These are phyloP conservation scores for human (Homo sapiens) DNA, from an alignment of 2,113 vertebrate genomes.

Conservation along the genomic window DNA sequence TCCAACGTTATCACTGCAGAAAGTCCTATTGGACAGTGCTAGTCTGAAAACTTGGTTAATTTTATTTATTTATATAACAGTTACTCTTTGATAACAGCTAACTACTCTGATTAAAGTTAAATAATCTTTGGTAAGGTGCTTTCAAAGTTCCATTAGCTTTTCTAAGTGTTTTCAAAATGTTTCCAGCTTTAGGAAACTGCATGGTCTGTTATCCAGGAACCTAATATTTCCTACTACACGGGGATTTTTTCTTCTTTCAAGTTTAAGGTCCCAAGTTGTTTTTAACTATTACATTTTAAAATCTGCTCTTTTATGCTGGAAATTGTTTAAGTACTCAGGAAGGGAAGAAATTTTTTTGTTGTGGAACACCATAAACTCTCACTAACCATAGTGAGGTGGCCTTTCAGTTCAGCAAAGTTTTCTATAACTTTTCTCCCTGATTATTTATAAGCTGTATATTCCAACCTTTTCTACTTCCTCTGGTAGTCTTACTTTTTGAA, in stretches of 20 bases:
- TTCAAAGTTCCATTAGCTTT: not conserved
- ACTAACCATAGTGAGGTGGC: not conserved
- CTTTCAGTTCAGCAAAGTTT: not conserved
- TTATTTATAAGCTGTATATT: not conserved
- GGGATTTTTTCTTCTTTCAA: not conserved
- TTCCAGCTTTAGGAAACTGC: not conserved
- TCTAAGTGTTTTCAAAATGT: constrained; percentile 6
- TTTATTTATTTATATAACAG: constrained; percentile 9
- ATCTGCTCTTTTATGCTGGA: constrained; percentile 1
- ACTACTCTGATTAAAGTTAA: not conserved
- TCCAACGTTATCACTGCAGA: not conserved
- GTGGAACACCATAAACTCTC: not conserved
- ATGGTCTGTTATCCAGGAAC: not conserved
- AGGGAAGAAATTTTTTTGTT: not conserved
- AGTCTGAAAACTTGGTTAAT: not conserved
- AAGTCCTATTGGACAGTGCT: not conserved
- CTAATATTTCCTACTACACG: not conserved
- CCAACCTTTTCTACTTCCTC: not conserved
- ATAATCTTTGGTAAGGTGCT: not conserved
- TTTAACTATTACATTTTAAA: not conserved
- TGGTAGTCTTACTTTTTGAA: not conserved
- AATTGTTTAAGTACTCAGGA: not conserved
- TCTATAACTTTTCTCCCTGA: not conserved
- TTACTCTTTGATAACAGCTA: not conserved
- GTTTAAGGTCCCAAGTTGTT: not conserved